These are phyloP conservation scores for Nematopogon swammerdamellus DNA, from an alignment of 2,888 invertebrate species.

Conservation along the genomic window DNA sequence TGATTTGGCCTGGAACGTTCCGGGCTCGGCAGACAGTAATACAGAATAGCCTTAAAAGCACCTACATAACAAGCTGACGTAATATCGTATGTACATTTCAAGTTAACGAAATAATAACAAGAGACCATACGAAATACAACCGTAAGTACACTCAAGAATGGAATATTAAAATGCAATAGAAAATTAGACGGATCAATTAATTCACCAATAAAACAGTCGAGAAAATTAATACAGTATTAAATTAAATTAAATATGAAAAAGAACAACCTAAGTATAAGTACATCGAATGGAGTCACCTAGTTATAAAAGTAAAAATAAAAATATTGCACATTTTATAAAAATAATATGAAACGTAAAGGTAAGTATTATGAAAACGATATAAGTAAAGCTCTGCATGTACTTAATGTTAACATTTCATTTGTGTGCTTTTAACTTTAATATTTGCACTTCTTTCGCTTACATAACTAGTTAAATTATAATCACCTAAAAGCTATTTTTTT, in stretches of 20 bases:
- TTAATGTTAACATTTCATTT: slow-evolving; percentile 19
- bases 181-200: slow-evolving; percentile 2
- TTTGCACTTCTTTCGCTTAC: slow-evolving; percentile 11
- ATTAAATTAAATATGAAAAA: slow-evolving; percentile 5
- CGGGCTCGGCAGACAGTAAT: neutral
- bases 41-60: neutral
- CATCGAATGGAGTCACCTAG: too few species aligned
- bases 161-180: neutral
- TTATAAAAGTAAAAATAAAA: slow-evolving; percentile 31
- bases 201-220: slow-evolving; percentile 3
- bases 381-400: slow-evolving; percentile 8
- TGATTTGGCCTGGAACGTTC: neutral
- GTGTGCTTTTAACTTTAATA: slow-evolving; percentile 2
- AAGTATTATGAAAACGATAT: slow-evolving; percentile 6
- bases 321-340: slow-evolving; percentile 35
- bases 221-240: slow-evolving; percentile 2
- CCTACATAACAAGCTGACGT: neutral
- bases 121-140: too few species aligned
- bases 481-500: slow-evolving; percentile 25
- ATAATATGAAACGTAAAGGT: slow-evolving; percentile 1
- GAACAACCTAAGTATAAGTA: neutral
- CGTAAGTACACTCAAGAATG: too few species aligned
- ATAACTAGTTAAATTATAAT: slow-evolving; percentile 46
- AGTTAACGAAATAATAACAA: too few species aligned
- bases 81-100: too few species aligned